Conservation (phyloP, 2,113 vertebrate genomes). For the Lethenteron camtschaticum region DNA sequence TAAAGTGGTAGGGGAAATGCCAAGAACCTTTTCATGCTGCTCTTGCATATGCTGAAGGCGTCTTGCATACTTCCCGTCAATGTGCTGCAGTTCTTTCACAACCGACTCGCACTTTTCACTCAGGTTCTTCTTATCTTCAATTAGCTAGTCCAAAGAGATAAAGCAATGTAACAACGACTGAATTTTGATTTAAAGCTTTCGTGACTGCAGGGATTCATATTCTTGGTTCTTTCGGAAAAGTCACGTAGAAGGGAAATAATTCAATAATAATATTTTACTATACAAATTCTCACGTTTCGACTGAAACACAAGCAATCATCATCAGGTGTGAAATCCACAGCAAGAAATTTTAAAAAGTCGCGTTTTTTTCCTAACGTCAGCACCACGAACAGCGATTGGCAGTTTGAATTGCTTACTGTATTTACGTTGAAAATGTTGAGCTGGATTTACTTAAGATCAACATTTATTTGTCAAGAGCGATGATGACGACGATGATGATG, state of each 20-base stretch:
- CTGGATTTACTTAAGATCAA: neutral
- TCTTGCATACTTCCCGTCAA: slow-evolving; percentile 56
- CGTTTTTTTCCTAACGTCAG: neutral
- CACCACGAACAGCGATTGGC: neutral
- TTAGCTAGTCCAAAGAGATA: slow-evolving; percentile 29
- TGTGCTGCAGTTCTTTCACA: slow-evolving; percentile 47
- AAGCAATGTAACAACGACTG: neutral
- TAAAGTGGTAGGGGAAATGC: neutral
- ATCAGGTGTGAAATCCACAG: neutral
- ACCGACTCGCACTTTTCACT: slow-evolving; percentile 53
- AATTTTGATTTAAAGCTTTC: neutral
- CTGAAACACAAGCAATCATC: neutral
- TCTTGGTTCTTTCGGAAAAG: too few relatives aligned
- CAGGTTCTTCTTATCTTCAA: slow-evolving; percentile 63
- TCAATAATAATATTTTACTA: neutral
- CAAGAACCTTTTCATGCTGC: slow-evolving; percentile 62
- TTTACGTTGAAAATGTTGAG: neutral
- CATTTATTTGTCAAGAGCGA: neutral
- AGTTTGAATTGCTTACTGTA: neutral
- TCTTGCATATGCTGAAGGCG: slow-evolving; percentile 58
- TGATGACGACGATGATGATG: neutral
- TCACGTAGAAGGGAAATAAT: too few relatives aligned
- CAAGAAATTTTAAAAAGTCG: neutral
- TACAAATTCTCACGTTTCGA: neutral
- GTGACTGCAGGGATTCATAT: too few relatives aligned